phyloP scores from a whole-genome alignment of 2,888 invertebrate species.

The Cosmopolites sordidus region DNA sequence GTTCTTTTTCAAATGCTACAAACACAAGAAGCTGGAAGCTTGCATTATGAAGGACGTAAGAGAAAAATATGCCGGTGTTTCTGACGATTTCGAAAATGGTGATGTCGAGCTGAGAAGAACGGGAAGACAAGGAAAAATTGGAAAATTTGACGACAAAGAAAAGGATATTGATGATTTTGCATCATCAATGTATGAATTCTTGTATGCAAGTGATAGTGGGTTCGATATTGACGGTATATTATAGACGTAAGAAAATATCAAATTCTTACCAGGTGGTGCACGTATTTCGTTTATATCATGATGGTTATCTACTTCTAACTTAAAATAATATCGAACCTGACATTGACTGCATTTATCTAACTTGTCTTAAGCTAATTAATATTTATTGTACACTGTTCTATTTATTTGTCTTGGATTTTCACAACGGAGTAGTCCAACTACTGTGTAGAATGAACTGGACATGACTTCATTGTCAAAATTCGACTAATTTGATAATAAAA shows the following conservation, averaged over 20 bases:
- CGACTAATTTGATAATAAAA: conserved; percentile 29
- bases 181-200: conserved; percentile 59
- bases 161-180: conserved; percentile 57
- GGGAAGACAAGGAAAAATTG: conserved; percentile 48
- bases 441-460: neutral
- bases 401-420: conserved; percentile 40
- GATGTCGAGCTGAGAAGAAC: conserved; percentile 46
- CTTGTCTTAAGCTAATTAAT: conserved; percentile 5
- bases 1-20: conserved; percentile 71
- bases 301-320: no score
- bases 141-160: conserved; percentile 41
- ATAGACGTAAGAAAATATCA: conserved; percentile 25
- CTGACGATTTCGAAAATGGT: conserved; percentile 53
- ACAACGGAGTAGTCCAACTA: conserved; percentile 36
- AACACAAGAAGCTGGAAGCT: conserved; percentile 68
- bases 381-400: conserved; percentile 19
- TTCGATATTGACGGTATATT: conserved; percentile 53
- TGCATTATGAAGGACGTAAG: conserved; percentile 69
- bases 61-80: conserved; percentile 55
- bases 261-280: neutral
- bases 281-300: neutral
- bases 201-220: conserved; percentile 55
- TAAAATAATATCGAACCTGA: no score
- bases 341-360: no score
- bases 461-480: conserved; percentile 44